Conservation (phyloP, 2,888 invertebrate species). For the Mesorhabditis belari region DNA sequence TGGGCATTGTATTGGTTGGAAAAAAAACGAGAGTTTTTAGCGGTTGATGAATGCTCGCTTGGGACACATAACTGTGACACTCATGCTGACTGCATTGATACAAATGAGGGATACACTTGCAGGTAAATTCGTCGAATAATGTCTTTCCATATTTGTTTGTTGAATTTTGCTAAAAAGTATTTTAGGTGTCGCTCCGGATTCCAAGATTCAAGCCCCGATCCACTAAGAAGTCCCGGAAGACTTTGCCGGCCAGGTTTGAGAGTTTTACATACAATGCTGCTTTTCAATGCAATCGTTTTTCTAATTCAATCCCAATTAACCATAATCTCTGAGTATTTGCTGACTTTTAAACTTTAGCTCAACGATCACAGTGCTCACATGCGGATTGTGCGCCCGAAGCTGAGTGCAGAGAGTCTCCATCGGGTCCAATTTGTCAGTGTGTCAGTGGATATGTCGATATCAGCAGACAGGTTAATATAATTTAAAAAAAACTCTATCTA, state of each 20-base stretch:
- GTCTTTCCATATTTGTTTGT: conserved; percentile 4
- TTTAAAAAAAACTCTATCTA: conserved; percentile 23
- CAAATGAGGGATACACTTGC: conserved; percentile 45
- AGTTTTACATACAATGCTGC: neutral
- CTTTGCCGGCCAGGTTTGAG: conserved; percentile 35
- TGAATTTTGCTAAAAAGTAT: neutral
- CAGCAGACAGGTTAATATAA: conserved; percentile 13
- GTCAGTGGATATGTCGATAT: conserved; percentile 46
- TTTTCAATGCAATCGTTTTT: neutral
- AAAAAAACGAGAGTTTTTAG: conserved; percentile 27
- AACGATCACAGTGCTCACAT: conserved; percentile 22
- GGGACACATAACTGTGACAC: conserved; percentile 51
- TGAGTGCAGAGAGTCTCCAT: conserved; percentile 48
- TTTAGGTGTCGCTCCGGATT: conserved; percentile 44
- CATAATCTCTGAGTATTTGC: too few relatives aligned
- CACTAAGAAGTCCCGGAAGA: conserved; percentile 38
- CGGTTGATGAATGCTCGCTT: conserved; percentile 47
- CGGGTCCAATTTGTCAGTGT: conserved; percentile 48
- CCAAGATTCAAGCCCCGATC: conserved; percentile 41
- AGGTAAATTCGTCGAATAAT: conserved; percentile 9
- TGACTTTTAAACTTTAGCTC: neutral
- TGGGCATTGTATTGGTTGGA: too few relatives aligned
- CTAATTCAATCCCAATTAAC: neutral
- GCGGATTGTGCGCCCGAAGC: conserved; percentile 50
- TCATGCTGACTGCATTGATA: conserved; percentile 51